phyloP scores from a whole-genome alignment of 2,113 vertebrate species.

The Mungos mungo region DNA sequence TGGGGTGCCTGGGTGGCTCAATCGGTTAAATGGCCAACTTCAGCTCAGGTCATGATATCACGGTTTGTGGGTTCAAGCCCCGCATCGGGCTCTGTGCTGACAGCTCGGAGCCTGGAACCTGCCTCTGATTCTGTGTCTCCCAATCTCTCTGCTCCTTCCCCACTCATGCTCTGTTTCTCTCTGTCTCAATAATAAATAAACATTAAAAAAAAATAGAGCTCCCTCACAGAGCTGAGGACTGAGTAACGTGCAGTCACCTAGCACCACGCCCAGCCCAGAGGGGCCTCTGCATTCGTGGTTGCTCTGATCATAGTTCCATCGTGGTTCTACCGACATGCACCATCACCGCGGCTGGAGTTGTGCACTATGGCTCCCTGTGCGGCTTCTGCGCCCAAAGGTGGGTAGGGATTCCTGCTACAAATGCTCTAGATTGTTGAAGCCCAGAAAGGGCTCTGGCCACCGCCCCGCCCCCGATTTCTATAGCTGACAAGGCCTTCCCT shows the following conservation, averaged over 20 bases:
- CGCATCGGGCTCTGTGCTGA: too few species aligned
- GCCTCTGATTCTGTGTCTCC: too few species aligned
- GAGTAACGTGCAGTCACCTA: accelerated
- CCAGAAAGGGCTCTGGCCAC: neutral
- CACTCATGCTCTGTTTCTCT: too few species aligned
- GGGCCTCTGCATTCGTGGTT: neutral
- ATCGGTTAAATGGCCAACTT: too few species aligned
- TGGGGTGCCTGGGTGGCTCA: too few species aligned
- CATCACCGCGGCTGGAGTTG: neutral
- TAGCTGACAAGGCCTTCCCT: neutral
- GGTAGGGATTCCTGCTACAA: neutral
- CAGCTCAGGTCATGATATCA: too few species aligned
- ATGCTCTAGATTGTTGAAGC: neutral
- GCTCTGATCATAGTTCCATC: accelerated
- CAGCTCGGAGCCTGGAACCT: too few species aligned
- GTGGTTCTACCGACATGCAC: neutral
- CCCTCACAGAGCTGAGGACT: neutral
- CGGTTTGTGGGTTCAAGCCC: too few species aligned
- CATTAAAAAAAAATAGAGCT: too few species aligned
- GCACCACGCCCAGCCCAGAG: neutral
- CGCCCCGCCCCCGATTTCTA: too few species aligned
- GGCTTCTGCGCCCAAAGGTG: neutral
- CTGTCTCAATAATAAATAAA: too few species aligned
- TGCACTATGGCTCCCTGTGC: accelerated
- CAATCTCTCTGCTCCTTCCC: too few species aligned